Percentiles rank a stretch among this genome's conserved stretches.
Conservation (phyloP, 2,797 vertebrate genomes). For the Crenuchus spilurus region DNA sequence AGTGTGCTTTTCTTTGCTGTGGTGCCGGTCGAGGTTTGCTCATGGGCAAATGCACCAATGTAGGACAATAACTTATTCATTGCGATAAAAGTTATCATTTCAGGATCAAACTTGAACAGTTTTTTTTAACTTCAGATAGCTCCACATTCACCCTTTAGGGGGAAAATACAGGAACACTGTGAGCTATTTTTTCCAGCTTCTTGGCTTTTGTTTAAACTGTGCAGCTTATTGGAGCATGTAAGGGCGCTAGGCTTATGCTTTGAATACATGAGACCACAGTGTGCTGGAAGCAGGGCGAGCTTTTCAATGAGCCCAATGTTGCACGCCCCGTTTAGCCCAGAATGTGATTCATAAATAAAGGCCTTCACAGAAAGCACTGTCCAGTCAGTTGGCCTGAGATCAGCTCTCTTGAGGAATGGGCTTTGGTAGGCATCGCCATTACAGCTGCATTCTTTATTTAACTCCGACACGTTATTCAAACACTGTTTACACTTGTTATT, state of each 20-base stretch:
- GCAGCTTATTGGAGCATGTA: constrained; percentile 63
- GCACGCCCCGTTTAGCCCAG: constrained; percentile 46
- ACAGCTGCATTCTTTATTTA: constrained; percentile 17
- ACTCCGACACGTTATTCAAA: constrained; percentile 9
- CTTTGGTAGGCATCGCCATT: constrained; percentile 15
- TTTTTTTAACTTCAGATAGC: constrained; percentile 16
- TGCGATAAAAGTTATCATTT: not conserved
- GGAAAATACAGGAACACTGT: constrained; percentile 23
- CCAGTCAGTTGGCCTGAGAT: constrained; percentile 28
- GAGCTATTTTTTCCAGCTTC: constrained; percentile 38
- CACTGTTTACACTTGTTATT: constrained; percentile 26
- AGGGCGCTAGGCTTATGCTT: constrained; percentile 58
- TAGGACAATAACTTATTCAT: not conserved
- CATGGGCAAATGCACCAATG: no score
- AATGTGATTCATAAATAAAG: constrained; percentile 48
- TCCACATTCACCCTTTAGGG: constrained; percentile 5
- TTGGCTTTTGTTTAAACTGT: constrained; percentile 57
- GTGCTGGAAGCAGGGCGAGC: constrained; percentile 53
- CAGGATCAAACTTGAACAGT: not conserved
- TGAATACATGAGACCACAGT: constrained; percentile 66
- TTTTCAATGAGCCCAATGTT: constrained; percentile 53
- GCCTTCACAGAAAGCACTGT: constrained; percentile 21
- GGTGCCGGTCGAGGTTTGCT: not conserved
- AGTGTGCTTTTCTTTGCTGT: not conserved
- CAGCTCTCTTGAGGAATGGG: constrained; percentile 22